phyloP scores from a whole-genome alignment of 2,113 vertebrate species.

The Galbula dea region DNA sequence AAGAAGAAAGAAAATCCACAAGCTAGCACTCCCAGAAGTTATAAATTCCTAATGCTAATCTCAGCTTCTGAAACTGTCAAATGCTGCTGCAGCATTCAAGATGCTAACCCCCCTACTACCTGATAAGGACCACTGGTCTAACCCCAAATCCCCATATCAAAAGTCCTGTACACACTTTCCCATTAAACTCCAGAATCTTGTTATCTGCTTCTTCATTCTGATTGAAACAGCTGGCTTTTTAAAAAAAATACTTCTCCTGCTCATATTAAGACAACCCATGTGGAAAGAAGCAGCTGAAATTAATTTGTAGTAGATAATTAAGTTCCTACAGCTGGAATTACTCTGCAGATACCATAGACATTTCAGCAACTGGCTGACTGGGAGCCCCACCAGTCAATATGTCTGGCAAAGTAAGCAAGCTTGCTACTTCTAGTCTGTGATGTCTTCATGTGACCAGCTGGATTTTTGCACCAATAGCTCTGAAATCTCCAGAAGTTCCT shows the following conservation, averaged over 20 bases:
- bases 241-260: neutral
- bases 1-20: neutral
- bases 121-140: neutral
- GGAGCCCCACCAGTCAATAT: neutral
- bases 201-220: neutral
- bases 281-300: neutral
- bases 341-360: neutral
- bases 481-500: neutral
- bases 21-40: neutral
- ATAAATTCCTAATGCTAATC: neutral
- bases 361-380: neutral
- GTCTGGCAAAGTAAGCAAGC: neutral
- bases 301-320: neutral
- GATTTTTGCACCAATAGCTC: neutral
- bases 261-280: neutral
- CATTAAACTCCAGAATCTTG: neutral
- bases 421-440: neutral
- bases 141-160: neutral
- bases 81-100: neutral
- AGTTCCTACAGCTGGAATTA: neutral
- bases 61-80: neutral
- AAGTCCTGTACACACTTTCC: neutral
- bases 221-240: neutral
- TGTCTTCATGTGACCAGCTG: neutral
- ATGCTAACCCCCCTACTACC: neutral